Base-by-base conservation (phyloP, 2,888 invertebrate genomes). In the Cheilosia grossa region DNA sequence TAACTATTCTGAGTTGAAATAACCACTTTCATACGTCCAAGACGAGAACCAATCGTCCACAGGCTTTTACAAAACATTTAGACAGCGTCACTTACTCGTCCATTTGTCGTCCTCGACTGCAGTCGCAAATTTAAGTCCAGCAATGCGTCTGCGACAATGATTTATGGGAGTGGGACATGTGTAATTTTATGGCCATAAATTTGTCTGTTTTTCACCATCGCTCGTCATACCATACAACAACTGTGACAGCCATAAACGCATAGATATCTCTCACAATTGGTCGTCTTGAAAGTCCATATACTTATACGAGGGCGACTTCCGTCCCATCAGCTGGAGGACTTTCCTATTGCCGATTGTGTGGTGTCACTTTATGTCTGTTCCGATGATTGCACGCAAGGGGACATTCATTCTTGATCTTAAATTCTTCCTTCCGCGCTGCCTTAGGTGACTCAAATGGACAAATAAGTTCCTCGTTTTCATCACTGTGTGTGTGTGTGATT, bases 111-210 rank as follows among this genome's bases (percentile, higher is more conserved):
- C 37, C 9, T 49, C 44, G 30, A 44, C 37, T 40, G 19, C 19
- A 66, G 44, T 66, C 44, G 21, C 24, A 64, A 64, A 74, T 74
- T 42, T 21, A 17, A 49, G 66, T 51, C 58, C 47, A 37, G 56
- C 37, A 27, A 27, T 37, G 10, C 13, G 37, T 37, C 13, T 13
- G 37, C 49, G 77, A 82, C 74, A 73, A 79, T 90, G 90, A 90
- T 90, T 90, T 90, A 90, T 90, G 88, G 83, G 87, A 83, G 88
- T 87, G 87, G 89, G 89, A 89, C 90, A 90, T 89, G 89, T 89
- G 89, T 89, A 90, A 88, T 90, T 90, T 89, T 89, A 88, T 88
- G 89, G 88, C 88, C 89, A 89, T 89, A 90, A 90, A 90, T 89
- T 89, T 88, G 87, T 90, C 88, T 85, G 79, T 77, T 67, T 67